Evolutionary conservation across 1,140 invertebrate genomes (phyloP).

Genomic region (Hesperophylax magnus): DNA sequence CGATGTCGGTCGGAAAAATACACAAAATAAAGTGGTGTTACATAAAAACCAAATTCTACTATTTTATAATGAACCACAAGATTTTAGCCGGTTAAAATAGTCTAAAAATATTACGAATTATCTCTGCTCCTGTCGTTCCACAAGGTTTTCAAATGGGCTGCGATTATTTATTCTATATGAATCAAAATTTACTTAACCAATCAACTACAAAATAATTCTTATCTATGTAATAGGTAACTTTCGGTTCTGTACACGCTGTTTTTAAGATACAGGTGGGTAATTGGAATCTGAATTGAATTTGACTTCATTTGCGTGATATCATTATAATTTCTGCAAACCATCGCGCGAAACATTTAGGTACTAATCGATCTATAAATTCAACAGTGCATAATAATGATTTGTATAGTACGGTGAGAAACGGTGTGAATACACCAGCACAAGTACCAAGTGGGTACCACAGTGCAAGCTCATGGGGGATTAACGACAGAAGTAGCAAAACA

Average conservation of each 20-base stretch:
- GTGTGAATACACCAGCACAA: background rate
- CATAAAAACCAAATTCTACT: no score
- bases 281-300: background rate
- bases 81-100: background rate
- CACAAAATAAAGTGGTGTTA: no score
- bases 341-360: background rate
- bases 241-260: background rate
- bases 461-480: background rate
- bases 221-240: no score
- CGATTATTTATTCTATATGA: no score
- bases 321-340: background rate
- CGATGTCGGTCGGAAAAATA: no score
- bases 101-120: background rate
- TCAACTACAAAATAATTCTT: no score
- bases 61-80: no score
- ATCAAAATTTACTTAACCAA: no score
- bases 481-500: slow-evolving; percentile 38
- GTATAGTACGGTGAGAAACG: background rate
- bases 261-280: background rate
- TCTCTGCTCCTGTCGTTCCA: no score
- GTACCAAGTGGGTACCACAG: no score
- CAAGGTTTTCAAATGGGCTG: no score
- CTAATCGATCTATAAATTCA: slow-evolving; percentile 28
- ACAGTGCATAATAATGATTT: slow-evolving; percentile 13
- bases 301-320: background rate